Percentiles rank a stretch among this genome's conserved stretches.
These are phyloP conservation scores for Morpho achilles DNA, from an alignment of 2,888 invertebrate genomes.

Conservation along the genomic window DNA sequence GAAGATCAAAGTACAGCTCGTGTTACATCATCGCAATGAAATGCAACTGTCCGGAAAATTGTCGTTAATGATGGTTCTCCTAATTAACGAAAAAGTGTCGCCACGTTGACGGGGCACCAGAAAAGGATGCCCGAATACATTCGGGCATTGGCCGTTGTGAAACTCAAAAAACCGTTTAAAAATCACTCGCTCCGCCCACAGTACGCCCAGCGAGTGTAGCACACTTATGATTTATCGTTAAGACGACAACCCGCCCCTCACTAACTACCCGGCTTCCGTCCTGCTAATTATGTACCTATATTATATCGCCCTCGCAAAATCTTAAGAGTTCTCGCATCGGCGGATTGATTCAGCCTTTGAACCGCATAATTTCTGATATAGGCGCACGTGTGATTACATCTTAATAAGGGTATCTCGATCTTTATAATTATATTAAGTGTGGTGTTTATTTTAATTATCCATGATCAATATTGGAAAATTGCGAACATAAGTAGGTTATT, in stretches of 20 bases:
- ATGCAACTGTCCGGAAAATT: constrained; percentile 56
- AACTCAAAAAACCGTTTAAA: constrained; percentile 78
- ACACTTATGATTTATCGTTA: constrained; percentile 76
- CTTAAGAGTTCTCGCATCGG: constrained; percentile 49
- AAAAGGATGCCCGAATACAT: constrained; percentile 68
- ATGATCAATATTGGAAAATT: neutral
- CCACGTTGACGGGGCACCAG: constrained; percentile 58
- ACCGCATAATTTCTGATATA: constrained; percentile 11
- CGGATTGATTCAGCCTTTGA: constrained; percentile 34
- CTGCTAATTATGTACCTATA: constrained; percentile 65
- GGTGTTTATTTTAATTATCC: neutral
- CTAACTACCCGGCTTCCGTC: constrained; percentile 71
- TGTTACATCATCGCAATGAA: constrained; percentile 6
- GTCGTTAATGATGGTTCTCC: constrained; percentile 65
- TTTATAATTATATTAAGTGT: constrained; percentile 12
- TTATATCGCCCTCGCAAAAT: constrained; percentile 55
- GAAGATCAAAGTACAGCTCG: neutral
- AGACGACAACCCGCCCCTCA: constrained; percentile 72
- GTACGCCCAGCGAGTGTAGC: constrained; percentile 68
- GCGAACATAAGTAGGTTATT: neutral
- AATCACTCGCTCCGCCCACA: constrained; percentile 73
- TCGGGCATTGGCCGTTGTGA: constrained; percentile 66
- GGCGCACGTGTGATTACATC: constrained; percentile 14
- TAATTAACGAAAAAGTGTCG: constrained; percentile 76
- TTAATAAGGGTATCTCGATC: constrained; percentile 14